Conservation (phyloP, 2,888 invertebrate species). For the Hyposoter dolosus region DNA sequence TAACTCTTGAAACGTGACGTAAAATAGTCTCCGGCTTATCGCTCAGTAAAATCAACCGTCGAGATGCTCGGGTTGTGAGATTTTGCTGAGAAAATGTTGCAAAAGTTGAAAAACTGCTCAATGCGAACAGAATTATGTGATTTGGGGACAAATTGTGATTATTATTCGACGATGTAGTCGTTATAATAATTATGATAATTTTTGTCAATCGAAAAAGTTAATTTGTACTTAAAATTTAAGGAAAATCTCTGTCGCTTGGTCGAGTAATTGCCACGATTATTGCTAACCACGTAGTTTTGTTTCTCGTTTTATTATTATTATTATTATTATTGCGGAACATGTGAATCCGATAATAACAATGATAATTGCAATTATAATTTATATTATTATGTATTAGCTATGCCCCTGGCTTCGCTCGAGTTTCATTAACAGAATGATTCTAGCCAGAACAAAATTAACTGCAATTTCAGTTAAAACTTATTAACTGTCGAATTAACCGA, state of each 20-base stretch:
- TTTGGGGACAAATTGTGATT: not conserved
- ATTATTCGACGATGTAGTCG: not conserved
- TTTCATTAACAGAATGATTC: not conserved
- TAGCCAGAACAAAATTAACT: not conserved
- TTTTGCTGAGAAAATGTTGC: not conserved
- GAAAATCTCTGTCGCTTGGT: not conserved
- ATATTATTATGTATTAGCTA: not conserved
- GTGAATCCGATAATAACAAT: not conserved
- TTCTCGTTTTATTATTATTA: not conserved
- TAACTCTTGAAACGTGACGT: conserved; percentile 19
- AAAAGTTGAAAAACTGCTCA: not conserved
- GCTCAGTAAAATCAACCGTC: conserved; percentile 21
- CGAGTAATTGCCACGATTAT: not conserved
- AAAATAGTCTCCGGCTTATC: conserved; percentile 6
- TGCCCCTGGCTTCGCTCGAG: not conserved
- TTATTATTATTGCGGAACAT: not conserved
- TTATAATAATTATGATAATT: not conserved
- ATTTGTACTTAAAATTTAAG: not conserved
- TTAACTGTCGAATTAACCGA: not conserved
- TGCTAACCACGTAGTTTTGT: not conserved
- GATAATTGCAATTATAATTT: conserved; percentile 1
- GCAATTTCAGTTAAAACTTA: not conserved
- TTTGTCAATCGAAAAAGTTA: not conserved
- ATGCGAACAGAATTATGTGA: not conserved
- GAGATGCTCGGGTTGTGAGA: not conserved